Evolutionary conservation across 2,797 vertebrate genomes (phyloP), one percentile per base, ranked within the genome.

Genomic region (Micropoecilia bifurca): DNA sequence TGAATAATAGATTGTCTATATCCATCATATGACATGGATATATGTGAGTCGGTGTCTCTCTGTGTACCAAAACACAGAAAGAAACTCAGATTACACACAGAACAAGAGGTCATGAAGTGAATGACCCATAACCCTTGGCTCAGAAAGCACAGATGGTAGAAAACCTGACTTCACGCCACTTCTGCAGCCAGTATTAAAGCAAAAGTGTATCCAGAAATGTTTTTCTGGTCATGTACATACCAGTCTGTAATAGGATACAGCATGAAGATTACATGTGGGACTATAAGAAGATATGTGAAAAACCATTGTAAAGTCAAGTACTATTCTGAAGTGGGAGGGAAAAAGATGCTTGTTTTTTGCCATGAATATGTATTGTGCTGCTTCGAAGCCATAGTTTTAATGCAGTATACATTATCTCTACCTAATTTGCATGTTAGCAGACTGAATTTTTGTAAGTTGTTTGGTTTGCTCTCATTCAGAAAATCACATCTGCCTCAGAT

Each of bases 1-100:
- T 95, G 89, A 94, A 95, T 95, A 94, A 93, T 94, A 92, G 76
- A 94, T 93, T 63, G 50, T 78, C 73, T 81, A 92, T 88, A 89
- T 91, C 91, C 87, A 90, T 79, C 83, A 83, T 87, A 87, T 86
- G 92, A 85, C 83, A 92, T 86, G 75, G 85, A 91, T 91, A 88
- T 90, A 91, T 1, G 22, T 85, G 74, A 41, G 13, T 73, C 20
- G 33, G 59, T 71, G 69, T 71, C 36, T 43, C 5, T 63, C 45
- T 85, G n/a, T 84, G 80, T 57, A 20, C 77, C 39, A 75, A 77
- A 78, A 57, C 46, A 30, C 47, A 84, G 72, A 80, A 47, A 45
- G 22, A 30, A 77, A 74, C 78, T 92, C 80, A 10, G 20, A 63
- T 93, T 92, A 91, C 91, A 86, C 59, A 69, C 14, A 84, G 80